Conservation (phyloP, 2,113 vertebrate species). For the Carlito syrichta region DNA sequence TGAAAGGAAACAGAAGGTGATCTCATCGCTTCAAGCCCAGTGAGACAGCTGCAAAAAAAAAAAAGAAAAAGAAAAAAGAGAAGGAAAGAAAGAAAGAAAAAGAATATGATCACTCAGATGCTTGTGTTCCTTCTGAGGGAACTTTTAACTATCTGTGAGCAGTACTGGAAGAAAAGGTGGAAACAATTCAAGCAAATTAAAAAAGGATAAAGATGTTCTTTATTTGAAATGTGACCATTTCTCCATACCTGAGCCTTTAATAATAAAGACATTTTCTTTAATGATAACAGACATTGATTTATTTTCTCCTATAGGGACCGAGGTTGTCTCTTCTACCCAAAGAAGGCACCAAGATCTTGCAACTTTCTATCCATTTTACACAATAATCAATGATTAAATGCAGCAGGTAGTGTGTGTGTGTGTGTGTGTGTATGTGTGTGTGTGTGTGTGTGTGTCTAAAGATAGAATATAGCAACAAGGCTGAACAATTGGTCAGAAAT, state of each 20-base stretch:
- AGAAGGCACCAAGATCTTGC: background rate
- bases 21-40: slow-evolving; percentile 2
- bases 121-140: background rate
- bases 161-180: background rate
- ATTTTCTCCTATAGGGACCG: background rate
- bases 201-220: background rate
- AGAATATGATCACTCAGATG: background rate
- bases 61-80: background rate
- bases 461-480: background rate
- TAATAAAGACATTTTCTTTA: slow-evolving; percentile 10
- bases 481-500: background rate
- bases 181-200: slow-evolving; percentile 16
- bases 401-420: background rate
- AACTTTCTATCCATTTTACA: background rate
- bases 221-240: background rate
- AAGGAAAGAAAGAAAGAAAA: background rate
- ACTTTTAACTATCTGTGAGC: slow-evolving; percentile 40
- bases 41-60: background rate
- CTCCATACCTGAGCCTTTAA: slow-evolving; percentile 1
- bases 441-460: too few relatives aligned
- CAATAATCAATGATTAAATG: background rate
- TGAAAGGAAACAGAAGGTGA: slow-evolving; percentile 39
- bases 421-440: background rate
- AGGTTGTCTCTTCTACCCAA: background rate
- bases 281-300: background rate